These are phyloP conservation scores for Halocaridina rubra DNA, from an alignment of 2,888 invertebrate species.

Conservation along the genomic window DNA sequence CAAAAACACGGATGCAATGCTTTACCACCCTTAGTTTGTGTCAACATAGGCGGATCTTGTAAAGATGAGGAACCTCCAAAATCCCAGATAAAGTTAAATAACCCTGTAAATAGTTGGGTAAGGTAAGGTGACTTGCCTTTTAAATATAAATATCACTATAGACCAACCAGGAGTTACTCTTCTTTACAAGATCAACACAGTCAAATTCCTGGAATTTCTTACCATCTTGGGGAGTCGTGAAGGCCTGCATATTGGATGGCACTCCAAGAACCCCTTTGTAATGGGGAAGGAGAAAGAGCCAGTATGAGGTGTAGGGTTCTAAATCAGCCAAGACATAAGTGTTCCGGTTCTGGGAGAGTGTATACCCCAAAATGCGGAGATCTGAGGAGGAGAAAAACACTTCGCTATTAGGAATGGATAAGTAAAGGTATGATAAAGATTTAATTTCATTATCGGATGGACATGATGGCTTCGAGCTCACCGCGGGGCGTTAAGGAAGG, in stretches of 20 bases:
- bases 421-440: neutral
- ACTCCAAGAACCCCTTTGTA: conserved; percentile 69
- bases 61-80: no score
- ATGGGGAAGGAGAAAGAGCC: conserved; percentile 74
- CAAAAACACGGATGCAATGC: no score
- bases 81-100: no score
- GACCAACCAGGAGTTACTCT: no score
- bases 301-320: conserved; percentile 71
- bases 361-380: conserved; percentile 35
- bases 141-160: no score
- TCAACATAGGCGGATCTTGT: no score
- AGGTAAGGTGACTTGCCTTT: no score
- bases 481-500: neutral
- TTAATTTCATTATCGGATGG: neutral
- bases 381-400: neutral
- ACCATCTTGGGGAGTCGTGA: conserved; percentile 45
- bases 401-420: neutral
- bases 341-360: neutral
- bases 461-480: neutral
- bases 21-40: no score
- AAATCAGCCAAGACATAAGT: conserved; percentile 67
- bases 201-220: neutral
- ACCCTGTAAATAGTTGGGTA: no score
- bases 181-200: no score
- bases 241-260: conserved; percentile 68